Evolutionary conservation across 1,140 invertebrate genomes (phyloP).

Genomic region (Hyles vespertilio): DNA sequence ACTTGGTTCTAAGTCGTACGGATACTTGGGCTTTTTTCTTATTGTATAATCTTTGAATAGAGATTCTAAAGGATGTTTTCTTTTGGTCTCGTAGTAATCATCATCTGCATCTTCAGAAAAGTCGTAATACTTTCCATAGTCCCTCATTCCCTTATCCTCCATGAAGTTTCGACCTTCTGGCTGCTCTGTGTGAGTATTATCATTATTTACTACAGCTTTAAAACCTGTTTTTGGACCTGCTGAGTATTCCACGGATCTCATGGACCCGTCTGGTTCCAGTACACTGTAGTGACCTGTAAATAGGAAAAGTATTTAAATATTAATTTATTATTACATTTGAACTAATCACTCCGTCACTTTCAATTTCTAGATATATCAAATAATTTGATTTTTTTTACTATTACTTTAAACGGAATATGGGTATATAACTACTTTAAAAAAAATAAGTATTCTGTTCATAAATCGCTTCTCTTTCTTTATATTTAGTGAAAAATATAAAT

Average conservation of each 20-base stretch:
- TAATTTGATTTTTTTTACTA: too few species aligned
- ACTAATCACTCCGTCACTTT: too few species aligned
- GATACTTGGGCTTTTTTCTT: slow-evolving; percentile 46
- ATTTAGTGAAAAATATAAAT: not conserved
- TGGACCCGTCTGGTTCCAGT: slow-evolving; percentile 70
- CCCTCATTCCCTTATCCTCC: slow-evolving; percentile 55
- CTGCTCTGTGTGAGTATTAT: slow-evolving; percentile 21
- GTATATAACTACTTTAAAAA: too few species aligned
- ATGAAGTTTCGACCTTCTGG: slow-evolving; percentile 26
- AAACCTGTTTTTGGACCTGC: slow-evolving; percentile 66
- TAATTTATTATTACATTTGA: not conserved
- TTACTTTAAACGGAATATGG: too few species aligned
- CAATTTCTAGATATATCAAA: too few species aligned
- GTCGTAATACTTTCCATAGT: slow-evolving; percentile 53
- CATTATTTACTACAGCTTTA: slow-evolving; percentile 50
- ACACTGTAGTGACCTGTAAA: slow-evolving; percentile 69
- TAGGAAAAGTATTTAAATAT: slow-evolving; percentile 12
- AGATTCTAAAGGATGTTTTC: slow-evolving; percentile 19
- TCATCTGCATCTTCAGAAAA: slow-evolving; percentile 47
- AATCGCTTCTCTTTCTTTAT: too few species aligned
- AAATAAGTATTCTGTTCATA: too few species aligned
- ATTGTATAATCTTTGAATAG: slow-evolving; percentile 19
- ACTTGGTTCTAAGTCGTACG: slow-evolving; percentile 50
- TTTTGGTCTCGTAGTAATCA: slow-evolving; percentile 35
- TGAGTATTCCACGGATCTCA: slow-evolving; percentile 70